Evolutionary conservation across 2,888 invertebrate genomes (phyloP).

Genomic region (Lysandra coridon): DNA sequence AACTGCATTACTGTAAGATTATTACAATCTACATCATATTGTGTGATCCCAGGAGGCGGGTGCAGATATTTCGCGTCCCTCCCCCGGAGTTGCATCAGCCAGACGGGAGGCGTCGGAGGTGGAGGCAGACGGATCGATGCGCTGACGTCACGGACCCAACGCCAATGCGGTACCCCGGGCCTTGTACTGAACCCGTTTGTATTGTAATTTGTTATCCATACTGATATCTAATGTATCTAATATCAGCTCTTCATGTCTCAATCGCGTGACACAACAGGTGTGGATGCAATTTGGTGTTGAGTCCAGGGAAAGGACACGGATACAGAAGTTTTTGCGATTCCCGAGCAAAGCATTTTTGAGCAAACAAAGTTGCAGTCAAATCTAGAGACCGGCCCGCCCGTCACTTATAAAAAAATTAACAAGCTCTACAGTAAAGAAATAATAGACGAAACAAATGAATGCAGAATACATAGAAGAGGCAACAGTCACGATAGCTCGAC

Average conservation of each 20-base stretch:
- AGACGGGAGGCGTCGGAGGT: constrained; percentile 46
- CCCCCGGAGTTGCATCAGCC: constrained; percentile 66
- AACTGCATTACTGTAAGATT: not conserved
- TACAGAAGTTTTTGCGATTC: too few species aligned
- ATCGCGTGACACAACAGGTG: too few species aligned
- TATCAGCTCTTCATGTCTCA: too few species aligned
- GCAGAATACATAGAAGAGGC: not conserved
- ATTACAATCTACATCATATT: not conserved
- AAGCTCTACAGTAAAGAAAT: not conserved
- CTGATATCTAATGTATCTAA: too few species aligned
- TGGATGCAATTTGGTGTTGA: too few species aligned
- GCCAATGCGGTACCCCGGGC: constrained; percentile 38
- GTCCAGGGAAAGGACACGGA: too few species aligned
- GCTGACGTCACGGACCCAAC: constrained; percentile 64
- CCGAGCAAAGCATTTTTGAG: too few species aligned
- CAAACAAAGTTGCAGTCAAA: too few species aligned
- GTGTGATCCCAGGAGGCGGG: not conserved
- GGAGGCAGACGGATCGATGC: constrained; percentile 70
- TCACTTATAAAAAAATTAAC: too few species aligned
- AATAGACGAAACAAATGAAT: not conserved
- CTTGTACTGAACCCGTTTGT: not conserved
- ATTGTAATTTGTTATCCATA: not conserved
- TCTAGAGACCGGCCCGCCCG: too few species aligned
- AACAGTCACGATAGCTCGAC: not conserved
- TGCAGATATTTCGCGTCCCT: constrained; percentile 39